Evolutionary conservation across 2,888 invertebrate species (phyloP).

Genomic region (Rambutsinella grinnellia): DNA sequence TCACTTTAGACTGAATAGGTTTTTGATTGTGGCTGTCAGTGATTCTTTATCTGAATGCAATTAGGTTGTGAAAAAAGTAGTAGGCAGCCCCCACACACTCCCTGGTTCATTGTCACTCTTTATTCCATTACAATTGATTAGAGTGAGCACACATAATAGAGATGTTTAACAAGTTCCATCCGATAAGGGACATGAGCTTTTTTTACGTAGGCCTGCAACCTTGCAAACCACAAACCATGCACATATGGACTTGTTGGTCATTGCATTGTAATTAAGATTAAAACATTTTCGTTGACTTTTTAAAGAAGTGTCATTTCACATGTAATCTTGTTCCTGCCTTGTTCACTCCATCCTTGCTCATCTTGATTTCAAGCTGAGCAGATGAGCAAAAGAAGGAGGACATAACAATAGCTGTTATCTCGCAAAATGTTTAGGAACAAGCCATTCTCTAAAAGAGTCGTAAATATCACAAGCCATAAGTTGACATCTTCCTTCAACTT

Average conservation of each 20-base stretch:
- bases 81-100: neutral
- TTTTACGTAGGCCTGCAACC: constrained; percentile 12
- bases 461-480: too few species aligned
- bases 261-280: constrained; percentile 4
- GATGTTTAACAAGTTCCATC: neutral
- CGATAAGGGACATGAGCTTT: neutral
- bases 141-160: neutral
- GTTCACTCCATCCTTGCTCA: neutral
- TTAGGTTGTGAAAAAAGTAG: neutral
- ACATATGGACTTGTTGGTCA: neutral
- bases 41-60: neutral
- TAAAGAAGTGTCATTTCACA: constrained; percentile 1
- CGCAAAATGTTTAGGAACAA: too few species aligned
- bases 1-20: neutral
- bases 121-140: neutral
- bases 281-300: constrained; percentile 7
- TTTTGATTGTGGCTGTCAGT: neutral
- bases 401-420: too few species aligned
- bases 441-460: too few species aligned
- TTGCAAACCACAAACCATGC: neutral
- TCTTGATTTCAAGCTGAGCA: neutral
- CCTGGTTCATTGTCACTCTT: neutral
- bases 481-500: too few species aligned
- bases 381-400: neutral
- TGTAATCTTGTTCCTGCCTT: neutral